Evolutionary conservation across 1,140 invertebrate genomes (phyloP).

Genomic region (Marisa cornuarietis): DNA sequence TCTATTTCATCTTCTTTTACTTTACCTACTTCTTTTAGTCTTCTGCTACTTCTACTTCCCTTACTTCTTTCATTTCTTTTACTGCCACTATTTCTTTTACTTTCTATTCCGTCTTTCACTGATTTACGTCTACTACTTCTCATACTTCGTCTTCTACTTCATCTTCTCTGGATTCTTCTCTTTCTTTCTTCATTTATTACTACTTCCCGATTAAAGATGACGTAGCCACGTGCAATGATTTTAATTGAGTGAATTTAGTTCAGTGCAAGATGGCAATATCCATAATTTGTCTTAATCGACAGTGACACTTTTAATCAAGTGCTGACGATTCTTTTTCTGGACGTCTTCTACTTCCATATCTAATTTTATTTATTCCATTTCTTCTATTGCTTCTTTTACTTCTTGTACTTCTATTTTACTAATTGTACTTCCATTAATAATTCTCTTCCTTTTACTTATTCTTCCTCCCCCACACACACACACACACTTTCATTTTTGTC

Average conservation of each 20-base stretch:
- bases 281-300: too few species aligned
- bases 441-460: neutral
- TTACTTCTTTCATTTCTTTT: too few species aligned
- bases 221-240: too few species aligned
- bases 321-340: too few species aligned
- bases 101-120: neutral
- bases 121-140: neutral
- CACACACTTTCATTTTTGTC: too few species aligned
- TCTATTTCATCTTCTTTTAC: too few species aligned
- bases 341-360: neutral
- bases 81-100: neutral
- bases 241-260: too few species aligned
- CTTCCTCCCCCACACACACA: neutral
- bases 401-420: neutral
- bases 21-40: too few species aligned
- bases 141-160: neutral
- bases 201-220: neutral
- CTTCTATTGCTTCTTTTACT: constrained; percentile 16
- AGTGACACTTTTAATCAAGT: too few species aligned
- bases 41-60: too few species aligned
- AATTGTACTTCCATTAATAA: neutral
- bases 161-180: neutral
- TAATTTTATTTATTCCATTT: neutral
- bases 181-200: neutral
- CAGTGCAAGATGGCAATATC: too few species aligned